Percentiles rank a stretch among this genome's conserved stretches.
Conservation (phyloP, 2,888 invertebrate species). For the Eretmocerus hayati region DNA sequence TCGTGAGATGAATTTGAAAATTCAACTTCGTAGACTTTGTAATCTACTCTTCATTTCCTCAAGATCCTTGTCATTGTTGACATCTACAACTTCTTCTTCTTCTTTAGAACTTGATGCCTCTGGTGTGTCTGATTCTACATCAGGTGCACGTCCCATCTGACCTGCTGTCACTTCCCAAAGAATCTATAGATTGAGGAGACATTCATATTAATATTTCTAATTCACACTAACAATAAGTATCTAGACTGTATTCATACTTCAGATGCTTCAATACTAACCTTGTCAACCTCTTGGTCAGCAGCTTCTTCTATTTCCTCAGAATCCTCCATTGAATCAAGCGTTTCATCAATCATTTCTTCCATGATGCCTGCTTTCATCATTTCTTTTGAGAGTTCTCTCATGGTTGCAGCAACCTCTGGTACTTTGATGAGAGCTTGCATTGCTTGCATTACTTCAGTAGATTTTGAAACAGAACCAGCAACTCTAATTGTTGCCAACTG, state of each 20-base stretch:
- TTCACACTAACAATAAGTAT: too few relatives aligned
- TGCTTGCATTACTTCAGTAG: slow-evolving; percentile 97
- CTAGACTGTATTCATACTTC: too few relatives aligned
- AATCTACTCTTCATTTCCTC: slow-evolving; percentile 87
- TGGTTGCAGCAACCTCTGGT: slow-evolving; percentile 90
- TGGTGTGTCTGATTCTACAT: slow-evolving; percentile 62
- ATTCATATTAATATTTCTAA: too few relatives aligned
- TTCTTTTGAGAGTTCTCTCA: slow-evolving; percentile 96
- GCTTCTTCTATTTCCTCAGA: slow-evolving; percentile 94
- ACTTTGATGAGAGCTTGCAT: slow-evolving; percentile 89
- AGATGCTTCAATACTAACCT: too few relatives aligned
- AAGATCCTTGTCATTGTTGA: slow-evolving; percentile 70
- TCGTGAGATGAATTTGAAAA: neutral
- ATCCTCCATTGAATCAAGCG: slow-evolving; percentile 87
- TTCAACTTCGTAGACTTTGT: slow-evolving; percentile 78
- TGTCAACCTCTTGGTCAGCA: slow-evolving; percentile 88
- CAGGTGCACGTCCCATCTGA: slow-evolving; percentile 85
- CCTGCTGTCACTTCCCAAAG: slow-evolving; percentile 88
- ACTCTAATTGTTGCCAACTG: slow-evolving; percentile 92
- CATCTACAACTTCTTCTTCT: slow-evolving; percentile 55
- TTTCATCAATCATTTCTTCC: slow-evolving; percentile 98
- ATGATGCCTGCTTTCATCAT: slow-evolving; percentile 99
- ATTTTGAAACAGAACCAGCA: slow-evolving; percentile 87
- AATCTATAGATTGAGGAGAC: slow-evolving; percentile 50
- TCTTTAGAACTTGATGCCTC: slow-evolving; percentile 55